Evolutionary conservation across 2,888 invertebrate species (phyloP).

Genomic region (Oscheius onirici): DNA sequence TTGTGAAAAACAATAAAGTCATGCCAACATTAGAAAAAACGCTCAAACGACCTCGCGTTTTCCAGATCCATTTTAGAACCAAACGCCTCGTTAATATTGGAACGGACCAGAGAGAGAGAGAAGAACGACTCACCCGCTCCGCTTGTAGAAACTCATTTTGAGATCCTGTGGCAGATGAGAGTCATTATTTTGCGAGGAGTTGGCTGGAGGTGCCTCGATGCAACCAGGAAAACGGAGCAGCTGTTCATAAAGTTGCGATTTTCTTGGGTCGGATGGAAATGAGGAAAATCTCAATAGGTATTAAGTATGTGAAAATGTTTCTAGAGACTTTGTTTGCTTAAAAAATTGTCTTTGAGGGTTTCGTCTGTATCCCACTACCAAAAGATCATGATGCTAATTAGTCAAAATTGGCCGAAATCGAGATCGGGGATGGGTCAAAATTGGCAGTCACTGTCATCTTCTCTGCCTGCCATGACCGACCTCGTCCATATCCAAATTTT

Average conservation of each 20-base stretch:
- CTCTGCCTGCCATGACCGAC: not conserved
- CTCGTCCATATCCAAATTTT: slow-evolving; percentile 31
- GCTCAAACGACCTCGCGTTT: no score
- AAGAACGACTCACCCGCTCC: not conserved
- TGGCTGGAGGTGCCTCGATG: not conserved
- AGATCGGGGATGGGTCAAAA: not conserved
- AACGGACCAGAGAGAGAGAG: not conserved
- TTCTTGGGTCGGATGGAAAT: no score
- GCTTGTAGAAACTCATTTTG: not conserved
- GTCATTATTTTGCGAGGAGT: slow-evolving; percentile 13
- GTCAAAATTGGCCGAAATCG: slow-evolving; percentile 11
- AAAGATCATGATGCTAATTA: no score
- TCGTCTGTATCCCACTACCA: no score
- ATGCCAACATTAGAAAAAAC: not conserved
- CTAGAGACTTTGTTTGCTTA: no score
- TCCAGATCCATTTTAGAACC: no score
- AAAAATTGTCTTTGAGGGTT: no score
- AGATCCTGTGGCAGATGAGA: slow-evolving; percentile 2
- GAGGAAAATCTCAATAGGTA: no score
- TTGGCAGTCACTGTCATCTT: slow-evolving; percentile 11
- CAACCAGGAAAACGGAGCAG: slow-evolving; percentile 15
- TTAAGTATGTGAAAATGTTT: no score
- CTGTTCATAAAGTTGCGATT: slow-evolving; percentile 11
- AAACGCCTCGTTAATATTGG: no score
- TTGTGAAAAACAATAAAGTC: no score